phyloP scores from a whole-genome alignment of 2,113 vertebrate genomes.

The Manacus vitellinus region DNA sequence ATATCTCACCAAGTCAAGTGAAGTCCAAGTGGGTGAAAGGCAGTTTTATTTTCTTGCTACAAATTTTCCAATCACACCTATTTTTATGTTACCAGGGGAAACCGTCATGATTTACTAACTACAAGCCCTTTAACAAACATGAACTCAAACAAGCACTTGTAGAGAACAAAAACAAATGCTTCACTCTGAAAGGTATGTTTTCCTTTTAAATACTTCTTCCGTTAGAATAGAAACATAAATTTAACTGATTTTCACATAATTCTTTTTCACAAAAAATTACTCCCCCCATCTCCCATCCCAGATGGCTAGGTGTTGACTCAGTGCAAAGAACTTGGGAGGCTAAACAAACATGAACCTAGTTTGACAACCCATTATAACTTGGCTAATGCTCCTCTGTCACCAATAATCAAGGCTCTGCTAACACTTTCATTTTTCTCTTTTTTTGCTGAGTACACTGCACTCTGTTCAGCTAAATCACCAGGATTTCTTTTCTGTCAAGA shows the following conservation, averaged over 20 bases:
- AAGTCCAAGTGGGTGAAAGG: conserved; percentile 44
- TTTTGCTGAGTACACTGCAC: neutral
- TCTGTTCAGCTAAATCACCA: neutral
- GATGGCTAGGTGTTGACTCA: conserved; percentile 30
- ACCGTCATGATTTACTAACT: conserved; percentile 51
- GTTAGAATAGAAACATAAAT: conserved; percentile 40
- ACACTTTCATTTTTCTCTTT: conserved; percentile 31
- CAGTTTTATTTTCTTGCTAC: conserved; percentile 28
- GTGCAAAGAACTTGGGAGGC: conserved; percentile 42
- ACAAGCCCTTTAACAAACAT: conserved; percentile 39
- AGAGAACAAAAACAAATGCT: conserved; percentile 57
- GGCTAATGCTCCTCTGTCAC: conserved; percentile 45
- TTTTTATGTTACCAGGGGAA: conserved; percentile 45
- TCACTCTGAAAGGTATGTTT: conserved; percentile 52
- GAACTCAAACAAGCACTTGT: conserved; percentile 38
- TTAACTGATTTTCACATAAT: conserved; percentile 12
- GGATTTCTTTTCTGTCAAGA: conserved; percentile 6
- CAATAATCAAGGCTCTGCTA: conserved; percentile 51
- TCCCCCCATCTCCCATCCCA: neutral
- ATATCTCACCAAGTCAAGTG: conserved; percentile 1
- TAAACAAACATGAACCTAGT: conserved; percentile 41
- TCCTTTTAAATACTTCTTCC: conserved; percentile 55
- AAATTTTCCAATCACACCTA: conserved; percentile 43
- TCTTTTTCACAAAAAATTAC: conserved; percentile 30
- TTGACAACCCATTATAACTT: conserved; percentile 59